phyloP scores from a whole-genome alignment of 2,113 vertebrate species.

The Serinus canaria region DNA sequence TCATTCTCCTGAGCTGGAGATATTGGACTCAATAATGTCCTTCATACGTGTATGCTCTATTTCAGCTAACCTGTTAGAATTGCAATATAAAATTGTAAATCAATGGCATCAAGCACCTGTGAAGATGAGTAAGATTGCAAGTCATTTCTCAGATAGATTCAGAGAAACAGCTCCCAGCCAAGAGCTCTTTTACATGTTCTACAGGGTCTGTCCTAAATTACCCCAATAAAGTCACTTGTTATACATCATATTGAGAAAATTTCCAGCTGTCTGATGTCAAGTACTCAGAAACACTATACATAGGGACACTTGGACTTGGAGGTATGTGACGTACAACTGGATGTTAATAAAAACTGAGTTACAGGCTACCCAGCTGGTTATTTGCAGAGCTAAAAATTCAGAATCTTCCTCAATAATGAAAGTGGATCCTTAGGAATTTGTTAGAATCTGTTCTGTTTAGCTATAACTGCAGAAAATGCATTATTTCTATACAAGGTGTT shows the following conservation, averaged over 20 bases:
- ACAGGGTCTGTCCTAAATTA: constrained; percentile 61
- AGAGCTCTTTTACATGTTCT: constrained; percentile 60
- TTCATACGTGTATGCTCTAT: constrained; percentile 65
- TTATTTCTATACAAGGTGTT: neutral
- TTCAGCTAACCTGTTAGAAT: constrained; percentile 72
- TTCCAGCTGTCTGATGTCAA: constrained; percentile 52
- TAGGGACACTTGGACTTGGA: constrained; percentile 36
- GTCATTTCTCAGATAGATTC: constrained; percentile 64
- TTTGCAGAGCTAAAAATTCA: constrained; percentile 45
- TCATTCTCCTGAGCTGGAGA: constrained; percentile 67
- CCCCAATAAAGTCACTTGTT: constrained; percentile 57
- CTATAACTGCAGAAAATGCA: neutral
- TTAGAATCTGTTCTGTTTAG: constrained; percentile 20
- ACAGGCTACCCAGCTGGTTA: constrained; percentile 2
- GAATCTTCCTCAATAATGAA: constrained; percentile 8
- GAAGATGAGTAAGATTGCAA: constrained; percentile 67
- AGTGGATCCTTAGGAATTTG: constrained; percentile 13
- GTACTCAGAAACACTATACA: constrained; percentile 21
- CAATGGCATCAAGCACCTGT: constrained; percentile 68
- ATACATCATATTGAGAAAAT: constrained; percentile 57
- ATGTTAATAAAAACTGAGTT: constrained; percentile 55
- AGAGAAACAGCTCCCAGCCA: constrained; percentile 61
- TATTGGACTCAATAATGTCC: constrained; percentile 69
- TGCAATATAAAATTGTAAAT: constrained; percentile 68
- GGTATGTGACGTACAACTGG: neutral